Evolutionary conservation across 2,888 invertebrate species (phyloP), one percentile per base, ranked within the genome.

Genomic region (Zootermopsis nevadensis): DNA sequence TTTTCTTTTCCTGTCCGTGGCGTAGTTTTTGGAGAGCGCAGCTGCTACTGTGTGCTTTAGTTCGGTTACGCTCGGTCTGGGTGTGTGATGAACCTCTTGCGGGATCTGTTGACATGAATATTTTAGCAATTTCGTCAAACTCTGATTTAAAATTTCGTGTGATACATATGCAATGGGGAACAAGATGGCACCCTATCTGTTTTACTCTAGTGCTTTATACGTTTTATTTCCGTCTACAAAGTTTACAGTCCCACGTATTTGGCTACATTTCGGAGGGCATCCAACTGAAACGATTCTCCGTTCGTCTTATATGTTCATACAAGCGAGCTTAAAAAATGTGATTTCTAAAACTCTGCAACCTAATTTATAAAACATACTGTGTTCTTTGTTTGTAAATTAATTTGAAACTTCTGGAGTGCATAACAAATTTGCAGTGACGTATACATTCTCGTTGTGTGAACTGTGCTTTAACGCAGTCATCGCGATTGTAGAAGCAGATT

Each of bases 71-170:
- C 27, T n/a, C n/a, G 60, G 7, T n/a, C 27, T n/a, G 8, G 60
- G 0, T n/a, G 27, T 27, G n/a, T 8, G 27, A 27, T 2, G 60
- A 60, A 27, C 0, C 3, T 22, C 60, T 60, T 60, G 60, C n/a
- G 60, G 27, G 60, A 27, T 27, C n/a, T 60, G 60, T 60, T 60
- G n/a, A 60, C 60, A n/a, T n/a, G 60, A 60, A 60, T 60, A 60
- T 60, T 60, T n/a, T 60, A 60, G 12, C 60, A 60, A 27, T n/a
- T 60, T 60, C 60, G 60, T 60, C 27, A 60, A n/a, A 60, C 27
- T 60, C n/a, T 27, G 60, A 60, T 60, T 60, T n/a, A 7, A 27
- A 19, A 60, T n/a, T 60, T 60, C n/a, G 27, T n/a, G n/a, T 27
- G 27, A 8, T 60, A 27, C 60, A n/a, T 60, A 60, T 60, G n/a